Conservation (phyloP, 2,797 vertebrate genomes). For the Lutjanus argentimaculatus region DNA sequence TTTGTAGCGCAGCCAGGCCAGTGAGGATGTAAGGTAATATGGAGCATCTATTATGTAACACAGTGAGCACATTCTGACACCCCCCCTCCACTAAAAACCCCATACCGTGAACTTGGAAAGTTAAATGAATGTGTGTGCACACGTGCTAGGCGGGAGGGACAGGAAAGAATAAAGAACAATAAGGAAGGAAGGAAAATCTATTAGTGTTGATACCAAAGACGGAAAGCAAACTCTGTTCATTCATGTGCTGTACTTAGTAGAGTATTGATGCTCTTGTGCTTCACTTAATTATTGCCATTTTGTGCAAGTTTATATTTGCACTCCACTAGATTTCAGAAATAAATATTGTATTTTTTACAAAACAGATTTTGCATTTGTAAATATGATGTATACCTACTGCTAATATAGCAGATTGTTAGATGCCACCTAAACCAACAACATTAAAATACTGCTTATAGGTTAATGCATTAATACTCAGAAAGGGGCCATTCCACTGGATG, state of each 20-base stretch:
- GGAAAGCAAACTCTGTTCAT: background rate
- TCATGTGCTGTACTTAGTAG: background rate
- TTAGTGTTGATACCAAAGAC: background rate
- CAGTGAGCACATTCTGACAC: constrained; percentile 55
- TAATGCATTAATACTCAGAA: background rate
- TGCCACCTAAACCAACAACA: background rate
- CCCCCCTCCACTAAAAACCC: constrained; percentile 32
- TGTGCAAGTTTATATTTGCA: background rate
- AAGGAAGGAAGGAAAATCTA: background rate
- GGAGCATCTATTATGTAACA: constrained; percentile 83
- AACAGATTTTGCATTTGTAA: background rate
- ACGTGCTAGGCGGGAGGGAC: background rate
- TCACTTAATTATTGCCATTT: background rate
- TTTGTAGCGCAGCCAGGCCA: constrained; percentile 59
- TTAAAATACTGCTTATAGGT: background rate
- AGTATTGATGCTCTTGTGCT: background rate
- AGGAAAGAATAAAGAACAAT: constrained; percentile 7
- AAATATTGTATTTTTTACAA: background rate
- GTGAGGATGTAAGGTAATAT: constrained; percentile 82
- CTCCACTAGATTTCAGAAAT: background rate
- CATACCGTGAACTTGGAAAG: constrained; percentile 57
- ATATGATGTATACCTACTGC: background rate
- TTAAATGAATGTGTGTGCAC: constrained; percentile 20
- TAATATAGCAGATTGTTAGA: background rate
- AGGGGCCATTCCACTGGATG: background rate